A percentile compares a stretch with the other conserved stretches of the same genome.
Conservation (phyloP, 2,797 vertebrate species). For the Aselliscus stoliczkanus region DNA sequence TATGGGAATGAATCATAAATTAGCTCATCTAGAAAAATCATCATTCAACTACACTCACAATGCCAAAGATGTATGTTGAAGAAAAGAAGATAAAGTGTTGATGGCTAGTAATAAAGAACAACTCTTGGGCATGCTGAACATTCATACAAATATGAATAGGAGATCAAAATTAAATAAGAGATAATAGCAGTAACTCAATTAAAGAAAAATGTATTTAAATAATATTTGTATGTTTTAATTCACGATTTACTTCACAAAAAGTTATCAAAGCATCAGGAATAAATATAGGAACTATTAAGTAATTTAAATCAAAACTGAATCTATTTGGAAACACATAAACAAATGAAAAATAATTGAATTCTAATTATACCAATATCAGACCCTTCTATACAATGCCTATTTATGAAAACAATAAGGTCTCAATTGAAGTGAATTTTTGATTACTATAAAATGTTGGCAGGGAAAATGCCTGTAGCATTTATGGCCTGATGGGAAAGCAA, state of each 20-base stretch:
- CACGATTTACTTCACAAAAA: not conserved
- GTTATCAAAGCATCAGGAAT: not conserved
- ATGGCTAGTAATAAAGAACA: not conserved
- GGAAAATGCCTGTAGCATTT: not conserved
- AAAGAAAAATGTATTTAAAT: not conserved
- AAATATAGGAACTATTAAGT: not conserved
- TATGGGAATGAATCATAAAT: not conserved
- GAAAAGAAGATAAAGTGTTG: not conserved
- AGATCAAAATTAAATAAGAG: not conserved
- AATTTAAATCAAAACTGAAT: not conserved
- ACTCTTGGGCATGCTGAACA: not conserved
- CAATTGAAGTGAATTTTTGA: not conserved
- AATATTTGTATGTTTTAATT: not conserved
- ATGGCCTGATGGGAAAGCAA: not conserved
- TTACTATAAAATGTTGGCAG: not conserved
- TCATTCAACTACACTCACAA: not conserved
- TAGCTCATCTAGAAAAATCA: not conserved
- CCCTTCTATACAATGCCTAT: not conserved
- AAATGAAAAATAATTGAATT: not conserved
- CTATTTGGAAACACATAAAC: not conserved
- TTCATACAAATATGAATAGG: not conserved
- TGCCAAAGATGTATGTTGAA: not conserved
- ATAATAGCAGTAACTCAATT: not conserved
- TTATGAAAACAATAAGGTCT: not conserved
- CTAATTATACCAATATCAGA: not conserved